Base-by-base conservation (phyloP, 2,113 vertebrate species). In the Varanus salvator region DNA sequence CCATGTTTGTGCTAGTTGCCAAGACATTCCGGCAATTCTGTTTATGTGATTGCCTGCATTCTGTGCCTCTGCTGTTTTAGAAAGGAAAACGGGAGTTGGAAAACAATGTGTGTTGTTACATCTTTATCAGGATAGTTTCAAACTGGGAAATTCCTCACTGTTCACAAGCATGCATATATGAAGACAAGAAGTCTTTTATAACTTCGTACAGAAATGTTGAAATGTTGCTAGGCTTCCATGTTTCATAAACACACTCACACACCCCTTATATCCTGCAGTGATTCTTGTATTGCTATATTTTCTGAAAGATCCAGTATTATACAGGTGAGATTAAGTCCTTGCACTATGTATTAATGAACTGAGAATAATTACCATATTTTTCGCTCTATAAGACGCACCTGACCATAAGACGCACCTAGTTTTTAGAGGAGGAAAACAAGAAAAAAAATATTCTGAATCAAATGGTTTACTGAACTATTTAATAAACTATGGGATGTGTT, bases 241-340 rank as follows among this genome's bases (percentile, higher is more conserved):
- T 72, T 19, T 38, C 54, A 25, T 48, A n/a, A 66, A 31, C 4
- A 72, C 4, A 44, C 27, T 44, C 27, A 72, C 9, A 17, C 3
- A 66, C 29, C 44, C 29, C 19, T 86, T 4, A 25, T 84, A 85
- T 21, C 6, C 77, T 31, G 86, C 66, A 64, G 11, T 76, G 0
- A 12, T 69, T 91, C 90, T 91, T 89, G 80, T 31, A 57, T 71
- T 81, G 38, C 71, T 88, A 80, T 75, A 1, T 87, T 80, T 48
- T 84, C 84, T 27, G 44, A 91, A 8, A 57, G 8, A 17, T 76
- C 34, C 3, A 29, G 38, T 44, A 64, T 31, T 11, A 52, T n/a
- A 66, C 31, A 44, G 19, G 4, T 25, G 81, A 44, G 81, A 64
- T 66, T 44, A 14, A 11, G 1, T 34, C 34, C 34, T 66, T 66